These are phyloP conservation scores for Chrysodeixis includens DNA, from an alignment of 2,888 invertebrate genomes.

Conservation along the genomic window DNA sequence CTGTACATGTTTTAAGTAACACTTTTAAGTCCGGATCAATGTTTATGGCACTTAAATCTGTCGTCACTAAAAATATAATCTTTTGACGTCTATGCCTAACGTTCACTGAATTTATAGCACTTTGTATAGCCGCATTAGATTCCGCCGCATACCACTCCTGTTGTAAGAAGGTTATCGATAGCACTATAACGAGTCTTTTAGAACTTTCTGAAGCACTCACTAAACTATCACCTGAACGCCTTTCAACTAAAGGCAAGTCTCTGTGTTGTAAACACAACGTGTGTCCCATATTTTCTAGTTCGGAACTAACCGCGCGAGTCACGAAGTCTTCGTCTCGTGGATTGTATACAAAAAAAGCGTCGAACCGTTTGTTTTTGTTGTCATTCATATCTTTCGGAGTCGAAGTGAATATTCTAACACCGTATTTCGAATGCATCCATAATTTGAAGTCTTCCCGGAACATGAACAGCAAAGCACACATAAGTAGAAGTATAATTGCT, in stretches of 20 bases:
- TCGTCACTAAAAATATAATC: conserved; percentile 88
- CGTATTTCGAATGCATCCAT: conserved; percentile 94
- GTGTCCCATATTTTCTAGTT: conserved; percentile 91
- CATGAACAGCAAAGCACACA: conserved; percentile 92
- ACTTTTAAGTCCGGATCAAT: conserved; percentile 93
- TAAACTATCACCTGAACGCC: conserved; percentile 88
- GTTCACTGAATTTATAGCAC: conserved; percentile 91
- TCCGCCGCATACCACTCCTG: conserved; percentile 96
- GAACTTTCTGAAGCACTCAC: conserved; percentile 90
- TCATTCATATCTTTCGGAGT: conserved; percentile 88
- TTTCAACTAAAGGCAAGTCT: conserved; percentile 90
- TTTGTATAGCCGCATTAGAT: conserved; percentile 94
- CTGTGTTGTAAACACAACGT: conserved; percentile 92
- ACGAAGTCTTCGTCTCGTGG: conserved; percentile 93
- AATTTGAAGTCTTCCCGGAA: conserved; percentile 94
- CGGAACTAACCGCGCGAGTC: conserved; percentile 91
- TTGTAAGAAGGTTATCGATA: conserved; percentile 94
- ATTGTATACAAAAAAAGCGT: conserved; percentile 96
- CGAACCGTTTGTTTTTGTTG: conserved; percentile 92
- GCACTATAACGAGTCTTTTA: conserved; percentile 93
- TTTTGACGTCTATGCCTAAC: conserved; percentile 90
- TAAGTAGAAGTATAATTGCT: conserved; percentile 91
- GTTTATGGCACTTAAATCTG: conserved; percentile 90
- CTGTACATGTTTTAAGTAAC: conserved; percentile 92
- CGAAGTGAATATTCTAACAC: conserved; percentile 92